Evolutionary conservation across 2,888 invertebrate genomes (phyloP), one percentile per base, ranked within the genome.

Genomic region (Orgyia antiqua): DNA sequence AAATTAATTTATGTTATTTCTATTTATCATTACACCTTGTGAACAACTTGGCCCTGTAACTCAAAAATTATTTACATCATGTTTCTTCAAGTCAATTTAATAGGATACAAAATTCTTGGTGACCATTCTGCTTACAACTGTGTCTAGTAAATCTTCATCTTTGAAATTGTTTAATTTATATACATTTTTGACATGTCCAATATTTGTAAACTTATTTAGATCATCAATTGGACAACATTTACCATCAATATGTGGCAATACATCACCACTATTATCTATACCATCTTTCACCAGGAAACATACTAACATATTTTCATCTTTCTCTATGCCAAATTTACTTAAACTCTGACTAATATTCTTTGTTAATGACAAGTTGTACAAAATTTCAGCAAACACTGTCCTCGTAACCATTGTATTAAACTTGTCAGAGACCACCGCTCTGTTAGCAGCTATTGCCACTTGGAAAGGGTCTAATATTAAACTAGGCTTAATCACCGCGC

Each of bases 291-390:
- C 39, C 11, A 83, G 34, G 33, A 83, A 77, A 46, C 83, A 80
- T 15, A 83, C 42, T 12, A 84, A 44, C 9, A 83, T 19, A 9
- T 62, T 64, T 3, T 45, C 34, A 10, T 69, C 73, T 20, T 63
- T 68, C 24, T 75, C 74, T 33, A 91, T 84, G 1, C 93, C 92
- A 70, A 93, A 93, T 37, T 83, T 90, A 28, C 65, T 76, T 27
- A 94, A 73, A 39, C 93, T 91, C 43, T 90, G 89, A 2, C 90
- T 87, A 42, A 93, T 93, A 50, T 92, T 92, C 56, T 89, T 91
- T 0, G 91, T 89, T 1, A 89, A 67, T 0, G 92, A 92, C 36
- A 93, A 72, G 63, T 91, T 91, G 58, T 87, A 93, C 10, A 93
- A 58, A 27, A 92, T 84, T 70, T 93, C 93, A 0, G 91, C 88